Conservation (phyloP, 2,113 vertebrate species). For the Ondatra zibethicus region DNA sequence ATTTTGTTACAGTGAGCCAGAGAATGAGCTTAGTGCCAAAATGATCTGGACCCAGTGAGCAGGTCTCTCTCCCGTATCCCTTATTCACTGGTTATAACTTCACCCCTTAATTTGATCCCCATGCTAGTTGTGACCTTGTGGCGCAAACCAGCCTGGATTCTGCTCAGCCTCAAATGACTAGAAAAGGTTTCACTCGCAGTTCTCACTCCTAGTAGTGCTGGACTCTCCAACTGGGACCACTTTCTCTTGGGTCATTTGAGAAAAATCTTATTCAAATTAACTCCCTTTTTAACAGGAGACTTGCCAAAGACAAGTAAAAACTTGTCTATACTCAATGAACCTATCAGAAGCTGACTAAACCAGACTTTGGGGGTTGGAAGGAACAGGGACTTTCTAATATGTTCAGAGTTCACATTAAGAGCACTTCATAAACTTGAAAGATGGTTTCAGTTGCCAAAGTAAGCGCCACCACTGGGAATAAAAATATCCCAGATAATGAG, state of each 20-base stretch:
- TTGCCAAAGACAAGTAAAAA: neutral
- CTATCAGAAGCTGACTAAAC: neutral
- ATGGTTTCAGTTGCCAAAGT: neutral
- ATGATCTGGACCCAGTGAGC: neutral
- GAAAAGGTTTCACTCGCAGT: neutral
- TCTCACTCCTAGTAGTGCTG: neutral
- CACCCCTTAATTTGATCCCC: neutral
- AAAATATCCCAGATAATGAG: neutral
- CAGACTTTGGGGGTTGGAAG: neutral
- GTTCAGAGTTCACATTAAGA: neutral
- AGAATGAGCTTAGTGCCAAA: neutral
- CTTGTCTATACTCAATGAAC: neutral
- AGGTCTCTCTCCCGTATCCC: too few relatives aligned
- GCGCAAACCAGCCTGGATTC: neutral
- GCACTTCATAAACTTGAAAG: neutral
- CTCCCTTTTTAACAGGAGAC: neutral
- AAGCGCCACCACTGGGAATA: neutral
- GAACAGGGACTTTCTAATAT: neutral
- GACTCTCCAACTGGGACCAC: neutral
- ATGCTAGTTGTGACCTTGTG: neutral
- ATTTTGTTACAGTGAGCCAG: neutral
- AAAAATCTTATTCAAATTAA: neutral
- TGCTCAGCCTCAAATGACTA: neutral
- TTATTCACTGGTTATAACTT: rapidly evolving
- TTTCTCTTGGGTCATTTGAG: neutral